A percentile compares a stretch with the other conserved stretches of the same genome.
Evolutionary conservation across 1,140 invertebrate genomes (phyloP).

Genomic region (Drosophila novamexicana): DNA sequence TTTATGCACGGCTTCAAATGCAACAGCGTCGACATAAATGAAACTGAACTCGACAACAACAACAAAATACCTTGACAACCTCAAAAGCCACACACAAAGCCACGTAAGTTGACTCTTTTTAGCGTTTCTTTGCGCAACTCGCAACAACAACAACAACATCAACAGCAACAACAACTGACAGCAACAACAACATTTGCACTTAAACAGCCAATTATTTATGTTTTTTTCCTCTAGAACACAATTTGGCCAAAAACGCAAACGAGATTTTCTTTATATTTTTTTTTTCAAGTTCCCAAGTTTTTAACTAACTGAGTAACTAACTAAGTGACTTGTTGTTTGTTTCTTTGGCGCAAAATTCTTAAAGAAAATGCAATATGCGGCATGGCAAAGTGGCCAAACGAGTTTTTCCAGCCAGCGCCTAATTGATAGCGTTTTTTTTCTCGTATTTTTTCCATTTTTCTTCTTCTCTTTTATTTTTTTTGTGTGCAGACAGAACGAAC

Average conservation of each 20-base stretch:
- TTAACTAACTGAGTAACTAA: conserved; percentile 22
- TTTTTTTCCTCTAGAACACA: conserved; percentile 36
- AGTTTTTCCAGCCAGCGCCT: conserved; percentile 62
- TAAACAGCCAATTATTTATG: conserved; percentile 80
- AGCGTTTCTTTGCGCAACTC: conserved; percentile 49
- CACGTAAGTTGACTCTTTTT: conserved; percentile 67
- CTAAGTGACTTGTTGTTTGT: conserved; percentile 34
- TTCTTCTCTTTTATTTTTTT: conserved; percentile 21
- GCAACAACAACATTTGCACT: conserved; percentile 54
- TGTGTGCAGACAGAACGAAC: conserved; percentile 5
- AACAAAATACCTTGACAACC: conserved; percentile 68
- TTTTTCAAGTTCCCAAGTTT: conserved; percentile 49
- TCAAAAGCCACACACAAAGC: conserved; percentile 77
- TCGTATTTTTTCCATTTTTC: not conserved
- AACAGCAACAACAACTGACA: not conserved
- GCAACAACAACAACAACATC: conserved; percentile 55
- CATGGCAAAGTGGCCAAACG: conserved; percentile 54
- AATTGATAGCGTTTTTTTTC: conserved; percentile 63
- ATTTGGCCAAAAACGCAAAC: conserved; percentile 45
- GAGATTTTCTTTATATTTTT: conserved; percentile 43
- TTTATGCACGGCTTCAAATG: conserved; percentile 76
- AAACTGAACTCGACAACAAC: conserved; percentile 53
- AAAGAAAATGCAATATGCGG: conserved; percentile 58
- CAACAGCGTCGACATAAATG: conserved; percentile 70
- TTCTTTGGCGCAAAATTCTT: conserved; percentile 53